Evolutionary conservation across 2,113 vertebrate species (phyloP), one percentile per base, ranked within the genome.

Genomic region (Pseudonaja textilis): DNA sequence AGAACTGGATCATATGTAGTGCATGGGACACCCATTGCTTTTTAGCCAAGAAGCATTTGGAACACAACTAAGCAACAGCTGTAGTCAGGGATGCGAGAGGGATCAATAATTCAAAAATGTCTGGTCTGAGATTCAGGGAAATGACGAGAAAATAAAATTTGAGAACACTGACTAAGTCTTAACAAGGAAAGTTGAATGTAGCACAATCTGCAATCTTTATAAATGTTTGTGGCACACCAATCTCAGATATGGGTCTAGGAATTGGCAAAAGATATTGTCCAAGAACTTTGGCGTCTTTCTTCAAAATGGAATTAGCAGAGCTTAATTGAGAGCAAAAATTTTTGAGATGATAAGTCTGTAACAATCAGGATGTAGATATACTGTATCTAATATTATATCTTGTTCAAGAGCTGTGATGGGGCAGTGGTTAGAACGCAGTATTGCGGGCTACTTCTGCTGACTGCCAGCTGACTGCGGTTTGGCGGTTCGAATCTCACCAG

Each of bases 311-410:
- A 89, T 94, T 59, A 91, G 29, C 81, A 87, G 56, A 89, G 34
- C 91, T 94, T 96, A 96, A 90, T 87, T 81, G 89, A 94, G 20
- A 50, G 57, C 93, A 92, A 16, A 6, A 94, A 92, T 94, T 90
- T 93, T 93, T 89, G 93, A 29, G 57, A 39, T 61, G 90, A n/a
- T 91, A 56, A 64, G 93, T 59, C 91, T 93, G 61, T 93, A 92
- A 93, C 93, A 57, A 87, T 91, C 92, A 89, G 74, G 96, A 94
- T 93, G 81, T 8, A 64, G 95, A 92, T 69, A 91, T 45, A 25
- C 57, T 25, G 7, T 59, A 1, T 50, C 90, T 85, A n/a, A 54
- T 54, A 7, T 29, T n/a, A 74, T 9, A 18, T 74, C 95, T 64
- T 94, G 96, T 47, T 92, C 23, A 59, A 59, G 57, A 59, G 23